These are phyloP conservation scores for Scaptomyza reducta DNA, from an alignment of 2,888 invertebrate species.

Conservation along the genomic window DNA sequence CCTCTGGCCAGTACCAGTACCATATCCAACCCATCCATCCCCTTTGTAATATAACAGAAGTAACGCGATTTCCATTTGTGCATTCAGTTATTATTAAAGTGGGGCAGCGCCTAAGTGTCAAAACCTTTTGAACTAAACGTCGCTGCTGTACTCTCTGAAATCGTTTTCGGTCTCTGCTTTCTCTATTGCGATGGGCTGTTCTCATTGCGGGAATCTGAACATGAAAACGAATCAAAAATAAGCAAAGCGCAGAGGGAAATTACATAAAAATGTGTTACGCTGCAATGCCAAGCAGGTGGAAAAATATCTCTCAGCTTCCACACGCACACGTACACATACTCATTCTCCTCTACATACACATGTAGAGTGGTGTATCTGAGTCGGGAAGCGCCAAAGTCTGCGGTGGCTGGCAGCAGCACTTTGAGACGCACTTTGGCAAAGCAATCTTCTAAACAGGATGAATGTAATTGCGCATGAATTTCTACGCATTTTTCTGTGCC, in stretches of 20 bases:
- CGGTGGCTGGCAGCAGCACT: slow-evolving; percentile 65
- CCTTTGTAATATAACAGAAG: slow-evolving; percentile 19
- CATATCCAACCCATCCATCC: not conserved
- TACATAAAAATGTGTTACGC: slow-evolving; percentile 67
- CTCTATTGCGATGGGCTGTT: slow-evolving; percentile 18
- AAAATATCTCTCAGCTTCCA: slow-evolving; percentile 6
- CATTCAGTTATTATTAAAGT: slow-evolving; percentile 68
- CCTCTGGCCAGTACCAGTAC: not conserved
- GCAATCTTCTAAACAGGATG: slow-evolving; percentile 84
- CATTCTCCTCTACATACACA: not conserved
- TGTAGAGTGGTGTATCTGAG: not conserved
- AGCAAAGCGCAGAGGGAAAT: slow-evolving; percentile 76
- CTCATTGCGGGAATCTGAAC: slow-evolving; percentile 53
- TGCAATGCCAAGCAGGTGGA: slow-evolving; percentile 58
- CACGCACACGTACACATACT: slow-evolving; percentile 14
- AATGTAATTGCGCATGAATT: slow-evolving; percentile 85
- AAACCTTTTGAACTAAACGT: slow-evolving; percentile 60
- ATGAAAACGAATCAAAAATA: slow-evolving; percentile 79
- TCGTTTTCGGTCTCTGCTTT: slow-evolving; percentile 29
- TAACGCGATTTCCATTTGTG: slow-evolving; percentile 67
- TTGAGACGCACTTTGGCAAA: slow-evolving; percentile 80
- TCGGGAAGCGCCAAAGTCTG: slow-evolving; percentile 30
- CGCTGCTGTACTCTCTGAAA: slow-evolving; percentile 42
- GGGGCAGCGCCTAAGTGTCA: slow-evolving; percentile 72
- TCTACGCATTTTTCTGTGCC: slow-evolving; percentile 82